These are phyloP conservation scores for Hydraecia micacea DNA, from an alignment of 2,888 invertebrate genomes.

Conservation along the genomic window DNA sequence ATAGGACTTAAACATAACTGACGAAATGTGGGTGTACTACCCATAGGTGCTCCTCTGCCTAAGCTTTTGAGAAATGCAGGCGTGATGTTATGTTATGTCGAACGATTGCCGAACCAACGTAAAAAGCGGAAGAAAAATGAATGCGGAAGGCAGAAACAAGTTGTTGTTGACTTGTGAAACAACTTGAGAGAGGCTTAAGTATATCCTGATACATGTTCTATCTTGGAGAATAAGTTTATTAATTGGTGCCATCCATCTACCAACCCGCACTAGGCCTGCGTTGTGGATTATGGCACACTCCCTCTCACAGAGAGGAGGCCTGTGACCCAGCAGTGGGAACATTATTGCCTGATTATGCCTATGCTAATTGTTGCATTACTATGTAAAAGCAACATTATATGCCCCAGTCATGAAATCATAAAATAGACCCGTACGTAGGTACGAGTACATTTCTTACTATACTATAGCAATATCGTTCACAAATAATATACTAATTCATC, in stretches of 20 bases:
- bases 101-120: background rate
- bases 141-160: background rate
- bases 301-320: too few species aligned
- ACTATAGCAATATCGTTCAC: background rate
- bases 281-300: too few species aligned
- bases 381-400: background rate
- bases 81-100: background rate
- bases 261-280: too few species aligned
- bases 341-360: too few species aligned
- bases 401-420: background rate
- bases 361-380: background rate
- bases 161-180: background rate
- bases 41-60: background rate
- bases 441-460: too few species aligned
- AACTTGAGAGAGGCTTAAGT: background rate
- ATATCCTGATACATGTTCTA: background rate
- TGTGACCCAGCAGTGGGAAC: too few species aligned
- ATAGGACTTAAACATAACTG: background rate
- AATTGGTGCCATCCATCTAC: too few species aligned
- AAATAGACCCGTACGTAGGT: too few species aligned
- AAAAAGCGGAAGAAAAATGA: conserved; percentile 11
- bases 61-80: background rate
- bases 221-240: background rate
- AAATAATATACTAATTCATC: conserved; percentile 7
- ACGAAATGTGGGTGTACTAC: background rate